phyloP scores from a whole-genome alignment of 2,888 invertebrate species.

The Phyto melanocephala region DNA sequence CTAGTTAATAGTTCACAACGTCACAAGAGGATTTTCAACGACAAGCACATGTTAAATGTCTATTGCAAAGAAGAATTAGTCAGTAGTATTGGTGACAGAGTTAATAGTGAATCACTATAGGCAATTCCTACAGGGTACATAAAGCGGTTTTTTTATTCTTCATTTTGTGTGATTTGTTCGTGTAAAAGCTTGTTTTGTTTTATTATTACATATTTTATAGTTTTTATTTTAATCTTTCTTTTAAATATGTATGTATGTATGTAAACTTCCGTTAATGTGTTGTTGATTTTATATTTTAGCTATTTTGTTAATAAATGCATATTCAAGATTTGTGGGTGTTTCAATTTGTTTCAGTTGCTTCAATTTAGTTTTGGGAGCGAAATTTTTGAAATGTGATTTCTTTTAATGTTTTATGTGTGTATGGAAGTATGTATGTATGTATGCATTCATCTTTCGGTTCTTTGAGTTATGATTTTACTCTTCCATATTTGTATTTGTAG shows the following conservation, averaged over 20 bases:
- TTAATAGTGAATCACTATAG: too few relatives aligned
- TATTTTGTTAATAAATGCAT: conserved; percentile 49
- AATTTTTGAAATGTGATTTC: conserved; percentile 14
- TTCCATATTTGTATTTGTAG: conserved; percentile 16
- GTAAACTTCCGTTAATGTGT: conserved; percentile 24
- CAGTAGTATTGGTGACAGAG: too few relatives aligned
- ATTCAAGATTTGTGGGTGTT: conserved; percentile 50
- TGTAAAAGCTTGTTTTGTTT: conserved; percentile 40
- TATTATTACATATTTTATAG: neutral
- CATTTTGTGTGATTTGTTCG: neutral
- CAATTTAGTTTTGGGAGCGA: conserved; percentile 23
- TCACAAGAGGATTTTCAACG: too few relatives aligned
- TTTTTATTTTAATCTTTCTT: neutral
- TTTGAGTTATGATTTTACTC: neutral
- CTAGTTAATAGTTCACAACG: too few relatives aligned
- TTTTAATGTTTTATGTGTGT: neutral
- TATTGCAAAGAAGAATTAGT: too few relatives aligned
- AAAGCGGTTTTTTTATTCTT: neutral
- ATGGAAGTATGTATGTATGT: too few relatives aligned
- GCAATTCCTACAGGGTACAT: too few relatives aligned
- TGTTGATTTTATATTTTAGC: neutral
- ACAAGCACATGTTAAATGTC: too few relatives aligned
- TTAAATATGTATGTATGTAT: conserved; percentile 1
- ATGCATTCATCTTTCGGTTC: too few relatives aligned
- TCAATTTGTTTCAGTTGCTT: conserved; percentile 2